Percentiles rank a stretch among this genome's conserved stretches.
phyloP scores from a whole-genome alignment of 2,113 vertebrate species.

The Nesogale talazaci region DNA sequence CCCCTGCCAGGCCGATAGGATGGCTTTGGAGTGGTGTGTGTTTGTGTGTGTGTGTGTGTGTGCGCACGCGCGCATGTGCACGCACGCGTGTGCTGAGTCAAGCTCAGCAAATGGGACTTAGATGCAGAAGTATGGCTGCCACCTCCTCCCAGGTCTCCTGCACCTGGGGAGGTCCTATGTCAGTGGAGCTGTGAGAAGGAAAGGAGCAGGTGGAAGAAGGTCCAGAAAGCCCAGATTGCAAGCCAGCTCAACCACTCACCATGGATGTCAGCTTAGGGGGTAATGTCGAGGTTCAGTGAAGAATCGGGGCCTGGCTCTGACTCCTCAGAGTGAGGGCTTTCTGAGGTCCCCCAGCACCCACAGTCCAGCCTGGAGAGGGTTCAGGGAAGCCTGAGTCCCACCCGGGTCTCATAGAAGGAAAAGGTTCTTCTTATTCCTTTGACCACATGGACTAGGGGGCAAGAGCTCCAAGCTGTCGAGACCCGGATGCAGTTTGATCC shows the following conservation, averaged over 20 bases:
- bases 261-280: neutral
- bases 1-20: accelerated
- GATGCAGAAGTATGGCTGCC: neutral
- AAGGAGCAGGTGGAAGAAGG: neutral
- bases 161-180: neutral
- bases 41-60: no score
- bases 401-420: no score
- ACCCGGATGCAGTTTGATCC: neutral
- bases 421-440: neutral
- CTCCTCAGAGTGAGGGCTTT: neutral
- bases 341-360: neutral
- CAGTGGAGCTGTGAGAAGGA: neutral
- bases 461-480: neutral
- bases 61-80: no score
- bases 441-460: neutral
- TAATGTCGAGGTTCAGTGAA: neutral
- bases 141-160: neutral
- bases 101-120: neutral
- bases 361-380: neutral
- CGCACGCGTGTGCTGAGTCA: no score
- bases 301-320: neutral
- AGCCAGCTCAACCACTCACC: neutral
- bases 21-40: neutral
- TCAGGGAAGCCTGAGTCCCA: neutral
- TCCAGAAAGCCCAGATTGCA: neutral